Percentiles rank a stretch among this genome's conserved stretches.
Evolutionary conservation across 2,888 invertebrate species (phyloP).

Genomic region (Drosophila ochracea): DNA sequence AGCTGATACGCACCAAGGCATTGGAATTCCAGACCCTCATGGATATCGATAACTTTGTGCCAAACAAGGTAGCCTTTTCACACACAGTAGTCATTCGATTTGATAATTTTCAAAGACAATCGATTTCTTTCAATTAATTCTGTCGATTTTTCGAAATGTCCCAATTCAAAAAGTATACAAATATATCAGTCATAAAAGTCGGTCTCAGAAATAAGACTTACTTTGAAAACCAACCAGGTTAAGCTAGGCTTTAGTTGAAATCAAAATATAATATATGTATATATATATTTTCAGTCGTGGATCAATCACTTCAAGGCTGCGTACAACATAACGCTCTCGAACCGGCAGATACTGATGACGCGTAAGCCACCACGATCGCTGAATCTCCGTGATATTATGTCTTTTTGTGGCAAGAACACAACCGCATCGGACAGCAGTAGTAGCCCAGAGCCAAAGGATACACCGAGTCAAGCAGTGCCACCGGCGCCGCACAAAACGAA

Average conservation of each 20-base stretch:
- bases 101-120: neutral
- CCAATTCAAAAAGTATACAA: too few relatives aligned
- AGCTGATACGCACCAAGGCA: conserved; percentile 75
- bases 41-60: conserved; percentile 73
- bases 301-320: conserved; percentile 80
- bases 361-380: conserved; percentile 75
- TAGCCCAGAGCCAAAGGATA: conserved; percentile 10
- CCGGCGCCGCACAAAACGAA: neutral
- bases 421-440: conserved; percentile 24
- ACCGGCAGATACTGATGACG: conserved; percentile 75
- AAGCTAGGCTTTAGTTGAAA: neutral
- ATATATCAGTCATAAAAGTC: too few relatives aligned
- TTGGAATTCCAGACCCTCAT: conserved; percentile 76
- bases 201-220: too few relatives aligned
- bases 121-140: neutral
- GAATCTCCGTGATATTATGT: conserved; percentile 80
- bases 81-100: neutral
- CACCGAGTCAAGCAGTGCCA: neutral
- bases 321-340: conserved; percentile 78
- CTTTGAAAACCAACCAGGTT: neutral
- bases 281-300: conserved; percentile 59
- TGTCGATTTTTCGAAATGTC: too few relatives aligned
- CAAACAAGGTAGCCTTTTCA: conserved; percentile 58
- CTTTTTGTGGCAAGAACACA: conserved; percentile 71
- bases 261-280: neutral